These are phyloP conservation scores for Acleris emargana DNA, from an alignment of 2,888 invertebrate species.

Conservation along the genomic window DNA sequence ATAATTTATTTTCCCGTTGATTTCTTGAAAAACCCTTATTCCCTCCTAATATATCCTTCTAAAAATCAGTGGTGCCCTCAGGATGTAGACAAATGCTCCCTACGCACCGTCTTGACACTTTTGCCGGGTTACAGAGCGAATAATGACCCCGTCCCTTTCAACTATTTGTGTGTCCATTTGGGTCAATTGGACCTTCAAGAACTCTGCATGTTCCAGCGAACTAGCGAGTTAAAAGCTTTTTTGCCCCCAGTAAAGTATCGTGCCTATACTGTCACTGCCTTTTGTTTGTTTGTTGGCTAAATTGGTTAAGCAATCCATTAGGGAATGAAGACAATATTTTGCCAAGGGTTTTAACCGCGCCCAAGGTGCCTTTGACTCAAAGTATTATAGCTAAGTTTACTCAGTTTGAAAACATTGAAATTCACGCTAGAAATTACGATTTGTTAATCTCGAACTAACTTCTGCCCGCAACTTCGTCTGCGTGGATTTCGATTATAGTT, in stretches of 20 bases:
- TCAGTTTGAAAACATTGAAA: too few species aligned
- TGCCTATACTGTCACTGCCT: slow-evolving; percentile 44
- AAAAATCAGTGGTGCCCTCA: slow-evolving; percentile 76
- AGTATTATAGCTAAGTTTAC: too few species aligned
- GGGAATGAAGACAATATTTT: slow-evolving; percentile 19
- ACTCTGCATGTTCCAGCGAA: slow-evolving; percentile 68
- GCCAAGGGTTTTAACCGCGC: slow-evolving; percentile 20
- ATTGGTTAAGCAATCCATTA: slow-evolving; percentile 36
- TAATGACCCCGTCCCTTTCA: slow-evolving; percentile 78
- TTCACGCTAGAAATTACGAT: too few species aligned
- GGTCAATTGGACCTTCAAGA: slow-evolving; percentile 77
- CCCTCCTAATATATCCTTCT: slow-evolving; percentile 66
- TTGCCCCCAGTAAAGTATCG: slow-evolving; percentile 51
- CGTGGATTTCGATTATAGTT: too few species aligned
- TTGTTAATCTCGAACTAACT: too few species aligned
- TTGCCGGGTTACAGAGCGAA: slow-evolving; percentile 72
- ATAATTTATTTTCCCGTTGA: slow-evolving; percentile 70
- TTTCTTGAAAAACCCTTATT: slow-evolving; percentile 68
- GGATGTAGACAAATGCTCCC: slow-evolving; percentile 79
- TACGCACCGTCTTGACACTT: slow-evolving; percentile 75
- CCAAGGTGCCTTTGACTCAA: slow-evolving; percentile 11
- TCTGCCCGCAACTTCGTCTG: too few species aligned
- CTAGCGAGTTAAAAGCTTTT: slow-evolving; percentile 73
- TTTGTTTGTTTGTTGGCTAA: slow-evolving; percentile 32
- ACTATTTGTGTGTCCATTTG: slow-evolving; percentile 81